Percentiles rank a stretch among this genome's conserved stretches.
Evolutionary conservation across 2,797 vertebrate genomes (phyloP).

Genomic region (Ptychobarbus kaznakovi): DNA sequence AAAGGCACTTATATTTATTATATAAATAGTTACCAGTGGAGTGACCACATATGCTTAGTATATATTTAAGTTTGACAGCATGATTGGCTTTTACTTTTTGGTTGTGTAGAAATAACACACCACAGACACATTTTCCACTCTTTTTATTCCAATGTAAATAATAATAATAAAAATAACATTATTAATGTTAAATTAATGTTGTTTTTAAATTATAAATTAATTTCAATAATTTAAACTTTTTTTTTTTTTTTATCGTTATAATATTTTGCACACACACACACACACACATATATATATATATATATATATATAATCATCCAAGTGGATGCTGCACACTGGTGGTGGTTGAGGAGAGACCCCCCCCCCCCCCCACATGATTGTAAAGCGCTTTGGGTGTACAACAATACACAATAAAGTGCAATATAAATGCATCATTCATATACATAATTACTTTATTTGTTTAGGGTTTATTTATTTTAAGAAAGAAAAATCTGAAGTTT

Average conservation of each 20-base stretch:
- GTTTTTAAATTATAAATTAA: not conserved
- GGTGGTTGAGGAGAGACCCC: too few species aligned
- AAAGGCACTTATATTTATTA: not conserved
- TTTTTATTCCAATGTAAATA: not conserved
- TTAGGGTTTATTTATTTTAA: not conserved
- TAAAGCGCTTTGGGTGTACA: too few species aligned
- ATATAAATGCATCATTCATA: too few species aligned
- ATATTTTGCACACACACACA: too few species aligned
- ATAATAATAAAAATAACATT: not conserved
- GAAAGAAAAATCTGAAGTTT: not conserved
- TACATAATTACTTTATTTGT: not conserved
- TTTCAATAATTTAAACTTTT: not conserved
- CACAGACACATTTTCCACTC: not conserved
- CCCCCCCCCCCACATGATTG: too few species aligned
- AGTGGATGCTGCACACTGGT: too few species aligned
- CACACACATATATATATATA: too few species aligned
- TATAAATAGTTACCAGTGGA: not conserved
- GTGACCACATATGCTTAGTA: not conserved
- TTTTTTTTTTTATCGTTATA: too few species aligned
- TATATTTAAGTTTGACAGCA: not conserved
- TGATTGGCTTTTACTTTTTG: slow-evolving; percentile 4
- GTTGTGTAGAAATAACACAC: slow-evolving; percentile 6
- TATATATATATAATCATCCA: too few species aligned
- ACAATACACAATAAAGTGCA: too few species aligned
- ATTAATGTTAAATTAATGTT: not conserved